phyloP scores from a whole-genome alignment of 2,888 invertebrate species.

The Drosophila robusta region DNA sequence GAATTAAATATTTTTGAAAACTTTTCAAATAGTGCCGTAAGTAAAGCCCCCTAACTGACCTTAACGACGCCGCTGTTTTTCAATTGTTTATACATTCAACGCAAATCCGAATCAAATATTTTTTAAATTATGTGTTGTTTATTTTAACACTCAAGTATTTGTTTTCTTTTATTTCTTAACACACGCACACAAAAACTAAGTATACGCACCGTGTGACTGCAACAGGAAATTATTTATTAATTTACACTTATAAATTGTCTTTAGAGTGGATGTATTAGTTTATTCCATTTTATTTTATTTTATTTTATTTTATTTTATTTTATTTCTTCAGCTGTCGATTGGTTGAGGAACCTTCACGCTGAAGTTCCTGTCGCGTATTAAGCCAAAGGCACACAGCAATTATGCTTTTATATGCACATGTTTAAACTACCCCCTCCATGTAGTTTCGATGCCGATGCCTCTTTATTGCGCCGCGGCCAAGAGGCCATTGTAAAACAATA shows the following conservation, averaged over 20 bases:
- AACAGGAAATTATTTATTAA: conserved; percentile 41
- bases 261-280: neutral
- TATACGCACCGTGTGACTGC: conserved; percentile 53
- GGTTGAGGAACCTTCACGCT: conserved; percentile 49
- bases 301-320: conserved; percentile 1
- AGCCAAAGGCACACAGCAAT: conserved; percentile 64
- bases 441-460: conserved; percentile 38
- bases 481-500: conserved; percentile 68
- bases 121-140: conserved; percentile 32
- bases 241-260: conserved; percentile 13
- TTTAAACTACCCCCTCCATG: conserved; percentile 28
- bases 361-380: conserved; percentile 70
- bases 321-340: conserved; percentile 4
- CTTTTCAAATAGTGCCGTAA: neutral
- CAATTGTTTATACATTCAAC: conserved; percentile 27
- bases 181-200: conserved; percentile 19
- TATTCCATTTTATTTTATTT: conserved; percentile 5
- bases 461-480: conserved; percentile 70
- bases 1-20: too few relatives aligned
- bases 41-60: neutral
- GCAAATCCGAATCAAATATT: conserved; percentile 25
- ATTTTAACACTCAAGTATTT: conserved; percentile 27
- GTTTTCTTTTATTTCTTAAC: conserved; percentile 12
- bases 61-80: conserved; percentile 19
- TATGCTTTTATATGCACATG: conserved; percentile 72